phyloP scores from a whole-genome alignment of 2,113 vertebrate species.

The Corydoras sp. region DNA sequence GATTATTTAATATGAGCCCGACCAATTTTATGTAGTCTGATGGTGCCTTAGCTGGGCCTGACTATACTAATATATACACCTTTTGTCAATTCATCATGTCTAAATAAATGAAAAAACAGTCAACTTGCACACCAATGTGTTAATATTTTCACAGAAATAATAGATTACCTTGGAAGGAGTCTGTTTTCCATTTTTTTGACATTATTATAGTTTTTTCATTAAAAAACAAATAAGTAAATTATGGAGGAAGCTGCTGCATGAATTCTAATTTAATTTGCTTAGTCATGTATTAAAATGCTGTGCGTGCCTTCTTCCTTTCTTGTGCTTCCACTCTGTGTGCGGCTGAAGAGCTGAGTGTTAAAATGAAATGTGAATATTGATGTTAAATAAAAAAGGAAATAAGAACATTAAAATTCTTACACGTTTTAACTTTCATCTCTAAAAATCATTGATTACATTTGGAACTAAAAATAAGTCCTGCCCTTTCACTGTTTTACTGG shows the following conservation, averaged over 20 bases:
- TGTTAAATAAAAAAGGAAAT: conserved; percentile 63
- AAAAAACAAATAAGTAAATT: conserved; percentile 45
- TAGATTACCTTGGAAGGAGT: conserved; percentile 52
- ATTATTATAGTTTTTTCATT: conserved; percentile 28
- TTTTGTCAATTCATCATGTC: conserved; percentile 38
- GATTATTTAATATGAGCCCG: background rate
- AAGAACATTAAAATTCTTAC: conserved; percentile 22
- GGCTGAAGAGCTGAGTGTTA: conserved; percentile 57
- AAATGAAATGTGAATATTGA: conserved; percentile 59
- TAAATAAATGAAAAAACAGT: conserved; percentile 48
- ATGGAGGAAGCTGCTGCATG: conserved; percentile 63
- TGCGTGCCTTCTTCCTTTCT: conserved; percentile 44
- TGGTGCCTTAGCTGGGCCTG: background rate
- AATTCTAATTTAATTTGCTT: conserved; percentile 73
- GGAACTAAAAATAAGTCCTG: conserved; percentile 56
- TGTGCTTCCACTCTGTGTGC: conserved; percentile 22
- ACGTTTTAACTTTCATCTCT: conserved; percentile 19
- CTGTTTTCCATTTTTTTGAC: conserved; percentile 52
- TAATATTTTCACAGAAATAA: conserved; percentile 46
- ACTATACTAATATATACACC: conserved; percentile 15
- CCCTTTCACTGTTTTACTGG: conserved; percentile 24
- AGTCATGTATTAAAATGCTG: conserved; percentile 69
- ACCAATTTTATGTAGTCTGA: background rate
- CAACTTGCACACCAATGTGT: conserved; percentile 45
- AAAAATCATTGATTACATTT: conserved; percentile 66